These are phyloP conservation scores for Ophioninae sp. DNA, from an alignment of 2,888 invertebrate genomes.

Conservation along the genomic window DNA sequence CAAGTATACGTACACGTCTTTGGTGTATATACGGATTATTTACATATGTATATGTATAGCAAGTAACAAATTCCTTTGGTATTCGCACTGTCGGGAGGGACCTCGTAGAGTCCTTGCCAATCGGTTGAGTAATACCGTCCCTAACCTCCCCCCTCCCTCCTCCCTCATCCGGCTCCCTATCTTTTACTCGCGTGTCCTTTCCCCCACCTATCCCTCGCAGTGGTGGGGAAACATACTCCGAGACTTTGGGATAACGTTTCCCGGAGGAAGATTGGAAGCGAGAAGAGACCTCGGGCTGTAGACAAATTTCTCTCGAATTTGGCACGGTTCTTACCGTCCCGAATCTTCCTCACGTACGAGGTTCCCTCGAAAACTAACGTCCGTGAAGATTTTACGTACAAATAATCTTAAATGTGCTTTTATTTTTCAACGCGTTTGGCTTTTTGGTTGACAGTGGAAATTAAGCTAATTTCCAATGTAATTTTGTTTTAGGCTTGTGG, in stretches of 20 bases:
- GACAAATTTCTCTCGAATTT: slow-evolving; percentile 60
- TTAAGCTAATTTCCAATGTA: too few relatives aligned
- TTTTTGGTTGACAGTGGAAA: too few relatives aligned
- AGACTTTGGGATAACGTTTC: slow-evolving; percentile 52
- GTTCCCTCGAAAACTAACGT: slow-evolving; percentile 3
- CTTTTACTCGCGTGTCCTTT: not conserved
- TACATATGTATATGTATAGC: not conserved
- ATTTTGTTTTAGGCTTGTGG: too few relatives aligned
- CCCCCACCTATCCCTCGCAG: slow-evolving; percentile 1
- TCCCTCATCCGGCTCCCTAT: slow-evolving; percentile 29
- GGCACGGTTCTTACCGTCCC: slow-evolving; percentile 49
- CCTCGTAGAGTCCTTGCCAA: slow-evolving; percentile 69
- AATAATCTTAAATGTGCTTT: not conserved
- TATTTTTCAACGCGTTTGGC: too few relatives aligned
- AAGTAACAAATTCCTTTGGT: slow-evolving; percentile 67
- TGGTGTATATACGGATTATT: not conserved
- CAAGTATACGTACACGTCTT: not conserved
- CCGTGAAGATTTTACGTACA: slow-evolving; percentile 24
- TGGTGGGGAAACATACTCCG: slow-evolving; percentile 44
- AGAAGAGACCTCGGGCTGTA: slow-evolving; percentile 32
- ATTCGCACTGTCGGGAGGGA: slow-evolving; percentile 61
- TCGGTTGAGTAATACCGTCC: slow-evolving; percentile 68
- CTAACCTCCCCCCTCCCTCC: slow-evolving; percentile 24
- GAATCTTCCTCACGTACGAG: slow-evolving; percentile 33
- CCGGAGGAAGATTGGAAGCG: slow-evolving; percentile 28